Percentiles rank a stretch among this genome's conserved stretches.
Conservation (phyloP, 92 coral and sea anemone genomes). For the Heliopora coerulea region DNA sequence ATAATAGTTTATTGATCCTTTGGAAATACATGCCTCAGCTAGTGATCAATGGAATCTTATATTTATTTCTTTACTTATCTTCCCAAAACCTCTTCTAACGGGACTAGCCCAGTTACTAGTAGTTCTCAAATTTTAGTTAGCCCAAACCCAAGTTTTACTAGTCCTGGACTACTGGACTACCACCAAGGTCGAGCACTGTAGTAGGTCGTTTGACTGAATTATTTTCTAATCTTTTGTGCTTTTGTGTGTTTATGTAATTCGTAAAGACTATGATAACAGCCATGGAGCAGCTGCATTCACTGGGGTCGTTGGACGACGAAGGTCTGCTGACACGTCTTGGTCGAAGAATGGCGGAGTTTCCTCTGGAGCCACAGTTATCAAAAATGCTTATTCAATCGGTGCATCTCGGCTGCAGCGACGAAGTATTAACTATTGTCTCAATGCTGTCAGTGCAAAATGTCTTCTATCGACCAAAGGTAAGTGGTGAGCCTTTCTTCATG, state of each 20-base stretch:
- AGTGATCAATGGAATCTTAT: no score
- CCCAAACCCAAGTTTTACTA: no score
- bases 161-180: no score
- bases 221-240: background rate
- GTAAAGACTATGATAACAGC: constrained; percentile 94
- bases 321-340: constrained; percentile 92
- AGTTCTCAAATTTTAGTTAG: no score
- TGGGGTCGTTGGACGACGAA: constrained; percentile 91
- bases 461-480: constrained; percentile 98
- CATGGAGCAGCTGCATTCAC: constrained; percentile 93
- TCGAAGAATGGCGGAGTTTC: constrained; percentile 98
- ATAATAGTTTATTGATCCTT: no score
- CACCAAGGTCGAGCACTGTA: no score
- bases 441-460: constrained; percentile 98
- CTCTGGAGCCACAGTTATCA: constrained; percentile 92
- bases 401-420: constrained; percentile 97
- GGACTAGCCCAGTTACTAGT: no score
- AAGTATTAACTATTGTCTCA: constrained; percentile 85
- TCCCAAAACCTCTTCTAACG: no score
- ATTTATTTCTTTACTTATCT: no score
- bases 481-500: no score
- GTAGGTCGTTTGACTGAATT: no score
- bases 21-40: no score
- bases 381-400: constrained; percentile 96
- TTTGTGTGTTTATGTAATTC: background rate